Conservation (phyloP, 2,797 vertebrate genomes). For the Hydrophis major region DNA sequence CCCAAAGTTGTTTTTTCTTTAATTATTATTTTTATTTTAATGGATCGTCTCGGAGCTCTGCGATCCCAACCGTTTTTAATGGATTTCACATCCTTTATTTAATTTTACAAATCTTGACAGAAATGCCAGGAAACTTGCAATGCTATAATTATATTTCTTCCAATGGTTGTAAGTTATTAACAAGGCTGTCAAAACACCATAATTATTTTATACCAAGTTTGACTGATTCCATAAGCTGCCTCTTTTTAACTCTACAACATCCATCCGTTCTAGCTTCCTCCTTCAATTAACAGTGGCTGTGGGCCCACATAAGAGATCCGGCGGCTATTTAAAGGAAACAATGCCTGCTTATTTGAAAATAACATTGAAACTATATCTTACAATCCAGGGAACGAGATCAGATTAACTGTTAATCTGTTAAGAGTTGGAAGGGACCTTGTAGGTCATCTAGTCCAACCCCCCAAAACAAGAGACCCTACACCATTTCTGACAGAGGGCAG, state of each 20-base stretch:
- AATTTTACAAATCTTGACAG: constrained; percentile 62
- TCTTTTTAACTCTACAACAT: constrained; percentile 23
- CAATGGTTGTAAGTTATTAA: constrained; percentile 63
- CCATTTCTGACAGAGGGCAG: too few relatives aligned
- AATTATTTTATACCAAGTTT: constrained; percentile 64
- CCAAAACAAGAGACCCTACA: too few relatives aligned
- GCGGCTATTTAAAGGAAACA: constrained; percentile 25
- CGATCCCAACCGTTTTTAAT: constrained; percentile 53
- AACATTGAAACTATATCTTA: constrained; percentile 17
- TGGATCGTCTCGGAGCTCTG: constrained; percentile 53
- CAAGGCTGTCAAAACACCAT: constrained; percentile 67
- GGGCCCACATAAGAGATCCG: neutral
- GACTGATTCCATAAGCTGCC: constrained; percentile 62
- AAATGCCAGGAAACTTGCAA: constrained; percentile 60
- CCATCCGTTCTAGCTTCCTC: neutral
- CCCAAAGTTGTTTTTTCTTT: neutral
- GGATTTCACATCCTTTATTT: constrained; percentile 61
- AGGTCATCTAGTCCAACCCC: too few relatives aligned
- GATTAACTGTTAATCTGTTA: neutral
- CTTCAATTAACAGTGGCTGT: neutral
- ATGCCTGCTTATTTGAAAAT: constrained; percentile 1
- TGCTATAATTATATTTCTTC: constrained; percentile 44
- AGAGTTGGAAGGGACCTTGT: too few relatives aligned
- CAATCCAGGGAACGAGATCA: constrained; percentile 25
- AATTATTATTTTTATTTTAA: constrained; percentile 43